These are phyloP conservation scores for Drosophila subsilvestris DNA, from an alignment of 2,888 invertebrate genomes.

Conservation along the genomic window DNA sequence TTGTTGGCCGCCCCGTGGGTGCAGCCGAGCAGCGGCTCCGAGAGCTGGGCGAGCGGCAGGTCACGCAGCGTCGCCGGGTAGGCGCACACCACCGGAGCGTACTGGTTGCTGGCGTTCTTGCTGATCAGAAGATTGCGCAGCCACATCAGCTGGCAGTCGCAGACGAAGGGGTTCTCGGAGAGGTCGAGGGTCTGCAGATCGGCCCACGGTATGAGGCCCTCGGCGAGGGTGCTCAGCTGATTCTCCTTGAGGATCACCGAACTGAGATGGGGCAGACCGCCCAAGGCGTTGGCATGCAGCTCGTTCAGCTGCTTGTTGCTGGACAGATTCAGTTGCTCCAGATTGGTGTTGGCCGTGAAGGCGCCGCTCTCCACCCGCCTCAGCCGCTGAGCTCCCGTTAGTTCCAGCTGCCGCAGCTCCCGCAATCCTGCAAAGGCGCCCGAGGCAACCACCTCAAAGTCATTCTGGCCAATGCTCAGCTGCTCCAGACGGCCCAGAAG, in stretches of 20 bases:
- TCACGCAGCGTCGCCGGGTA: constrained; percentile 90
- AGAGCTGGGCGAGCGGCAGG: constrained; percentile 88
- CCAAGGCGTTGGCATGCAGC: constrained; percentile 90
- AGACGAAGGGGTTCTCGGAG: constrained; percentile 92
- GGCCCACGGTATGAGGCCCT: constrained; percentile 91
- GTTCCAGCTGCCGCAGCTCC: constrained; percentile 90
- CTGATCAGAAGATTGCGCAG: constrained; percentile 88
- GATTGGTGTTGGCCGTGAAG: constrained; percentile 91
- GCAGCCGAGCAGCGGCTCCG: constrained; percentile 92
- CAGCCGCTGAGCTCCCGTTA: constrained; percentile 91
- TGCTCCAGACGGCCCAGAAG: constrained; percentile 91
- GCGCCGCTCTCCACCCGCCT: constrained; percentile 90
- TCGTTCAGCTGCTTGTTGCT: constrained; percentile 90
- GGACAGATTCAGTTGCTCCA: constrained; percentile 90
- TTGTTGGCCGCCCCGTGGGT: constrained; percentile 91
- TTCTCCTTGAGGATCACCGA: constrained; percentile 92
- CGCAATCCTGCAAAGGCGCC: constrained; percentile 91
- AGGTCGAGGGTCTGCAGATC: constrained; percentile 91
- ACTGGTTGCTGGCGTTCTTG: constrained; percentile 82
- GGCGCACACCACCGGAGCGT: constrained; percentile 87
- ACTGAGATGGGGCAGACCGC: constrained; percentile 91
- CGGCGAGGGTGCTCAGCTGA: constrained; percentile 90
- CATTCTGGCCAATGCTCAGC: constrained; percentile 92
- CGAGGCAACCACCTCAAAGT: constrained; percentile 88
- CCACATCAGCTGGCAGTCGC: constrained; percentile 93